These are phyloP conservation scores for Rhingia rostrata DNA, from an alignment of 2,888 invertebrate genomes.

Conservation along the genomic window DNA sequence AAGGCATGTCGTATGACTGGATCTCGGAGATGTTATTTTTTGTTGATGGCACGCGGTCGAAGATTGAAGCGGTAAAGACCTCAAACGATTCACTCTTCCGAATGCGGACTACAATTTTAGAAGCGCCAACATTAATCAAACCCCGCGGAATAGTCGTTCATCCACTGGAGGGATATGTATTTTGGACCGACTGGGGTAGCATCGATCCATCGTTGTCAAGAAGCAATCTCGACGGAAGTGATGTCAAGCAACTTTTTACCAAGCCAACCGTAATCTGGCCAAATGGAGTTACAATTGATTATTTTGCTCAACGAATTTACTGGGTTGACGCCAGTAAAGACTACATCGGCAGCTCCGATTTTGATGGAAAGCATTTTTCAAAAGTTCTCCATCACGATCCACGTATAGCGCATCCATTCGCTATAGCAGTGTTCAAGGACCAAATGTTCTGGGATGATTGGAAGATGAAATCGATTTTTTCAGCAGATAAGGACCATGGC, in stretches of 20 bases:
- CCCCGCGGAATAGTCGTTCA: slow-evolving; percentile 93
- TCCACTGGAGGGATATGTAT: slow-evolving; percentile 90
- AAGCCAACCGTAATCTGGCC: slow-evolving; percentile 91
- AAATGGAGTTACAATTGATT: slow-evolving; percentile 93
- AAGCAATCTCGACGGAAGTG: slow-evolving; percentile 90
- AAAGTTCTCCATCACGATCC: slow-evolving; percentile 87
- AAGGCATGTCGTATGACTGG: slow-evolving; percentile 96
- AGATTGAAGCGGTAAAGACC: slow-evolving; percentile 92
- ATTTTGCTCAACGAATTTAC: slow-evolving; percentile 90
- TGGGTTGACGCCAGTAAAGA: slow-evolving; percentile 94
- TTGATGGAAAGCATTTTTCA: slow-evolving; percentile 88
- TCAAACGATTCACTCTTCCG: slow-evolving; percentile 83
- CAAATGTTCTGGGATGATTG: slow-evolving; percentile 96
- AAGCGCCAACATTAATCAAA: slow-evolving; percentile 86
- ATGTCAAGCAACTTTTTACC: slow-evolving; percentile 87
- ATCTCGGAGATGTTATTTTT: slow-evolving; percentile 93
- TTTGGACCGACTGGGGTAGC: slow-evolving; percentile 95
- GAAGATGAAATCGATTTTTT: slow-evolving; percentile 90
- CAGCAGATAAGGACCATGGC: slow-evolving; percentile 91
- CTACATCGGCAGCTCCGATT: slow-evolving; percentile 90
- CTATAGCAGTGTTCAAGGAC: slow-evolving; percentile 92
- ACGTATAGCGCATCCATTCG: slow-evolving; percentile 91
- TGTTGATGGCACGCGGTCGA: slow-evolving; percentile 90
- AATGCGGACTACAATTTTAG: slow-evolving; percentile 90
- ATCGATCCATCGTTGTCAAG: slow-evolving; percentile 90